Base-by-base conservation (phyloP, 2,888 invertebrate genomes). In the Cephus nigrinus region DNA sequence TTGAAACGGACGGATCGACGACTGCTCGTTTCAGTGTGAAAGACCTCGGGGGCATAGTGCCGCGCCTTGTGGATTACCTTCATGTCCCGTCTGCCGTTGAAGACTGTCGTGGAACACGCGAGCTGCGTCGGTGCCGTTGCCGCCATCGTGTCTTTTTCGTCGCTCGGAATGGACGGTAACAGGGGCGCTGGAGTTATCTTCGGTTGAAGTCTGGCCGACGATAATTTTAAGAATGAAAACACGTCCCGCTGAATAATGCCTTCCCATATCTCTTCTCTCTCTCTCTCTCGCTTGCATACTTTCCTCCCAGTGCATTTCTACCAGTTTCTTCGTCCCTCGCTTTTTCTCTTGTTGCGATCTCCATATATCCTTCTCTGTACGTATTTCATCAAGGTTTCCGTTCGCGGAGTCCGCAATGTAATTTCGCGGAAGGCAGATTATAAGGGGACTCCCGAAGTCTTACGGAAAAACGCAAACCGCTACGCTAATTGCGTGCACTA, bases 401-500 rank as follows among this genome's bases (percentile, higher is more conserved):
- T 23, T 55, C 55, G 55, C 55, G 23, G 23, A 55, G 55, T 55
- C 23, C 69, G 30, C 73, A 80, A 78, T 73, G 76, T 79, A 78
- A 81, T 83, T 82, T 83, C 69, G 55, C 73, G 78, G 76, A 79
- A 74, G 81, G 77, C 74, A 78, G 75, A 79, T 78, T 77, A 74
- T 15, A 36, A 69, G 76, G 68, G 75, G 34, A 68, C 33, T 23
- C 33, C 32, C 74, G 74, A 30, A 33, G 74, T 15, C 34, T 34
- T 36, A 74, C 74, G 74, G 79, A 79, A 76, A 75, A 34, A 23
- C 73, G 68, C 33, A 32, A 32, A 79, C 73, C 79, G 77, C 80
- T 55, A 55, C 84, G 75, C 84, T 83, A 84, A 84, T 84, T 84
- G 80, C 81, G 79, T 80, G 83, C 80, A 81, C 81, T 86, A 85